phyloP scores from a whole-genome alignment of 2,113 vertebrate species.

The Cranoglanis bouderius region DNA sequence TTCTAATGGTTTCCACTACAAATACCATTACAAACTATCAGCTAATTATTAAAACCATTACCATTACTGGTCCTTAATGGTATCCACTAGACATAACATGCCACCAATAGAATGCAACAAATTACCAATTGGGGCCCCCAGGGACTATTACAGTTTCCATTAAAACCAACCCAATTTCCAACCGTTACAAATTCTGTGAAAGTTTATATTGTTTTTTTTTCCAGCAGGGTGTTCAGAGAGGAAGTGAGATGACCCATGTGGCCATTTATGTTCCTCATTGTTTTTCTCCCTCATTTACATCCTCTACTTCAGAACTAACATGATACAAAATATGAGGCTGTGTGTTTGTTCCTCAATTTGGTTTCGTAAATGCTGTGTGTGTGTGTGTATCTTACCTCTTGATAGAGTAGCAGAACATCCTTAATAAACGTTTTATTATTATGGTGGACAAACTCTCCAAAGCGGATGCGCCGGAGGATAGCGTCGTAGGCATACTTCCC shows the following conservation, averaged over 20 bases:
- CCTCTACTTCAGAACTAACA: background rate
- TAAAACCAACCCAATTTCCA: too few species aligned
- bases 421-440: conserved; percentile 51
- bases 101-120: too few species aligned
- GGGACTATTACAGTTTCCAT: too few species aligned
- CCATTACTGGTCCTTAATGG: too few species aligned
- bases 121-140: too few species aligned
- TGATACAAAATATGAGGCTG: background rate
- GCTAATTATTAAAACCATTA: too few species aligned
- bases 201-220: too few species aligned
- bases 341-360: background rate
- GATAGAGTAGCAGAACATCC: conserved; percentile 68
- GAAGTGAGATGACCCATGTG: background rate
- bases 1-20: too few species aligned
- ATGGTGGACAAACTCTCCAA: conserved; percentile 51
- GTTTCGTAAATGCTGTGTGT: background rate
- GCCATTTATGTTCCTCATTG: too few species aligned
- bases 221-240: background rate
- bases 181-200: too few species aligned
- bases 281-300: background rate
- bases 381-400: conserved; percentile 60
- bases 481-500: conserved; percentile 67
- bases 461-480: conserved; percentile 50
- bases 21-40: too few species aligned
- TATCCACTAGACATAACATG: too few species aligned